Evolutionary conservation across 1,140 invertebrate species (phyloP).

Genomic region (Drosophila nigrodunni): DNA sequence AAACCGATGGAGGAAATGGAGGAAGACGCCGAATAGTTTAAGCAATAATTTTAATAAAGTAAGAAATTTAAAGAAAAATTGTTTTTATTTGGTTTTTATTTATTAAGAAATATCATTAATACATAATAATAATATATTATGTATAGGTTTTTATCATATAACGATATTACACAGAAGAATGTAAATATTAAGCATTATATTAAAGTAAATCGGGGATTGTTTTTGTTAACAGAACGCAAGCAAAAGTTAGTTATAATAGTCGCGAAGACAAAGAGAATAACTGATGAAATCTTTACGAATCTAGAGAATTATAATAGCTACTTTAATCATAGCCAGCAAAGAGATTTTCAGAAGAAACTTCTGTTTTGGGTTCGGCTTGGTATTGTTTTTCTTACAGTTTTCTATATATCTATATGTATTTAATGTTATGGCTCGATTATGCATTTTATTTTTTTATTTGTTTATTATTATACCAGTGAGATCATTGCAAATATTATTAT

Average conservation of each 20-base stretch:
- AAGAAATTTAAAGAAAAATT: neutral
- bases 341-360: conserved; percentile 26
- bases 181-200: conserved; percentile 68
- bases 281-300: conserved; percentile 31
- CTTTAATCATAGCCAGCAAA: conserved; percentile 46
- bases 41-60: neutral
- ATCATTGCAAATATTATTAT: conserved; percentile 66
- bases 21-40: conserved; percentile 30
- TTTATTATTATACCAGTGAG: conserved; percentile 62
- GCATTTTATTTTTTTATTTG: conserved; percentile 25
- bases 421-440: conserved; percentile 43
- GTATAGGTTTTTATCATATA: conserved; percentile 69
- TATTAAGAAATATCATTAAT: conserved; percentile 81
- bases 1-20: conserved; percentile 46
- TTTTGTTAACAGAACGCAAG: conserved; percentile 58
- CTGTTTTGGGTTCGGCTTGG: conserved; percentile 64
- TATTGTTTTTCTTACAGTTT: conserved; percentile 75
- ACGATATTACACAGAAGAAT: conserved; percentile 76
- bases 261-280: conserved; percentile 37
- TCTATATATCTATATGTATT: conserved; percentile 47
- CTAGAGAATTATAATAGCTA: conserved; percentile 42
- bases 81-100: conserved; percentile 54
- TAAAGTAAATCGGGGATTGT: conserved; percentile 46
- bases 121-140: conserved; percentile 45
- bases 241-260: conserved; percentile 12